Evolutionary conservation across 2,797 vertebrate species (phyloP), one percentile per base, ranked within the genome.

Genomic region (Pangasius mekongensis): DNA sequence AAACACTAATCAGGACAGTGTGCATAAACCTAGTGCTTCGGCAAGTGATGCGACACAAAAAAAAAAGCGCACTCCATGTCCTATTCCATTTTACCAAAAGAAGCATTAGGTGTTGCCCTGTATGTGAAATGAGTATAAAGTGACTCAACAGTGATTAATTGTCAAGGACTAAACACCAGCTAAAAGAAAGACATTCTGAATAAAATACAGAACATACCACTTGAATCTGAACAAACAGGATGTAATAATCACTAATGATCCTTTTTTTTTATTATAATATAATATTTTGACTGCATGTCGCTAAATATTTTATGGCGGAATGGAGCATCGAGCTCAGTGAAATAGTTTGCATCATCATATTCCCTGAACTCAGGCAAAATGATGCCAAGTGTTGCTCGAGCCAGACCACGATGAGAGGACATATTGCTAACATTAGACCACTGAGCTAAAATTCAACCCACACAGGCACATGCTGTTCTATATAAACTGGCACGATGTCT

Each of bases 381-480:
- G n/a, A 76, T 88, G 84, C 30, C 73, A 87, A 86, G 11, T 80
- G 64, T 52, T 71, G 81, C 43, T 66, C 88, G 36, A 90, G 33
- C 83, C 60, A 39, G 56, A 49, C 60, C 27, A 18, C 20, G 30
- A 33, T 3, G 85, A 30, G 43, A 77, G 54, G 73, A 60, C 36
- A 47, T 78, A 36, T 52, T 64, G 58, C 54, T 76, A 86, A 86
- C 73, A 62, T 86, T 66, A 88, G 71, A 78, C 30, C 24, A 47
- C 81, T 16, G 58, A 71, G 49, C 71, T 66, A 74, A 84, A 54
- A 84, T 88, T 60, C 33, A 56, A 74, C 33, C 67, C 52, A 54
- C 78, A 87, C 20, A 73, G 10, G 78, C 27, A 60, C 67, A 62
- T 69, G 62, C 52, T 82, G 66, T 36, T 74, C 7, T 83, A n/a